Evolutionary conservation across 2,888 invertebrate genomes (phyloP).

Genomic region (Abrostola triplasia): DNA sequence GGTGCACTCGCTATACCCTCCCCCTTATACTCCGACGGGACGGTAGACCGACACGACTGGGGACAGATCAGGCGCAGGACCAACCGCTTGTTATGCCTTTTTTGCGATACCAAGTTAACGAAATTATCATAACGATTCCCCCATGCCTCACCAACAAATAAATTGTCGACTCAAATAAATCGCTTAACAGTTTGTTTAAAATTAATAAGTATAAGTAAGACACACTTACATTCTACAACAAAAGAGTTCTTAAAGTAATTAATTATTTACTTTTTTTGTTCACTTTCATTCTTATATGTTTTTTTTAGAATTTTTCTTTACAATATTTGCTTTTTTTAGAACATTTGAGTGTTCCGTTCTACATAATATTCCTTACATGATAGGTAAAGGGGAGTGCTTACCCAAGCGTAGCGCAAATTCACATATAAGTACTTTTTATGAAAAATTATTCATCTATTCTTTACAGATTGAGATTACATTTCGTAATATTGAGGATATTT

Average conservation of each 20-base stretch:
- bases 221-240: conserved; percentile 66
- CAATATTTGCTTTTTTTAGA: conserved; percentile 54
- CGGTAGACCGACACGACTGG: too few relatives aligned
- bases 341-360: conserved; percentile 51
- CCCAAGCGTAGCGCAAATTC: conserved; percentile 38
- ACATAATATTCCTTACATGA: conserved; percentile 48
- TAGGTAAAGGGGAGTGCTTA: conserved; percentile 36
- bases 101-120: conserved; percentile 42
- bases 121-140: conserved; percentile 33
- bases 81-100: too few relatives aligned
- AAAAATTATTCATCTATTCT: conserved; percentile 12
- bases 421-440: conserved; percentile 45
- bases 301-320: conserved; percentile 73
- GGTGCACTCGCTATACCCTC: too few relatives aligned
- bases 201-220: conserved; percentile 48
- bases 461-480: conserved; percentile 30
- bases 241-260: conserved; percentile 68
- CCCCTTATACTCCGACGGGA: too few relatives aligned
- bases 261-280: conserved; percentile 67
- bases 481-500: conserved; percentile 25
- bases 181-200: conserved; percentile 42
- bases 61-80: too few relatives aligned
- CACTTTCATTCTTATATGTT: conserved; percentile 68
- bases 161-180: conserved; percentile 31
- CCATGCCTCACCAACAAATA: conserved; percentile 43